phyloP scores from a whole-genome alignment of 2,797 vertebrate genomes.

The Tangara arthus region DNA sequence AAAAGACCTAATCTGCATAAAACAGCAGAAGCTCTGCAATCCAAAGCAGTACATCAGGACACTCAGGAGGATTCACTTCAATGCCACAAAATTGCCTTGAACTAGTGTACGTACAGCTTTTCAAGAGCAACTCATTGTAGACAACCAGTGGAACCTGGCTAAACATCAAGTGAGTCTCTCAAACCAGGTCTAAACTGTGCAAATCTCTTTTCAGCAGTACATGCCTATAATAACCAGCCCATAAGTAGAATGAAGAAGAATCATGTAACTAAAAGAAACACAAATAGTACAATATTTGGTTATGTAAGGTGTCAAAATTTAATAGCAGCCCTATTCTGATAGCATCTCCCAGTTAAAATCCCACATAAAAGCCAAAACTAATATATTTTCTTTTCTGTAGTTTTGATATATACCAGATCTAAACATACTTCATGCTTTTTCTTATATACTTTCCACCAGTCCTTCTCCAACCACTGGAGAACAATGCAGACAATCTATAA shows the following conservation, averaged over 20 bases:
- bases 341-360: background rate
- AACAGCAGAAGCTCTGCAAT: background rate
- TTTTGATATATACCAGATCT: background rate
- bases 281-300: background rate
- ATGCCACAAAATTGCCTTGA: accelerated
- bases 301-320: background rate
- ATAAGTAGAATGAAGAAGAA: background rate
- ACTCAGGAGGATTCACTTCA: background rate
- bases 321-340: background rate
- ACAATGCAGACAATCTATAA: background rate
- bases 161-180: background rate
- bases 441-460: background rate
- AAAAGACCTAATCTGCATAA: background rate
- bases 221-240: background rate
- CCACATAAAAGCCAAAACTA: background rate
- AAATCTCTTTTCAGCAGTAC: background rate
- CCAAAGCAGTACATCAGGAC: background rate
- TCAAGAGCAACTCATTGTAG: background rate
- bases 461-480: background rate
- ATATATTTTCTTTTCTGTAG: background rate
- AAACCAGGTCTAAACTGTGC: background rate
- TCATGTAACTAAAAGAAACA: background rate
- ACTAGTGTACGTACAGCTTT: background rate
- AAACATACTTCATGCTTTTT: background rate
- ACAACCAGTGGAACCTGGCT: background rate